Evolutionary conservation across 2,113 vertebrate species (phyloP).

Genomic region (Prinia subflava): DNA sequence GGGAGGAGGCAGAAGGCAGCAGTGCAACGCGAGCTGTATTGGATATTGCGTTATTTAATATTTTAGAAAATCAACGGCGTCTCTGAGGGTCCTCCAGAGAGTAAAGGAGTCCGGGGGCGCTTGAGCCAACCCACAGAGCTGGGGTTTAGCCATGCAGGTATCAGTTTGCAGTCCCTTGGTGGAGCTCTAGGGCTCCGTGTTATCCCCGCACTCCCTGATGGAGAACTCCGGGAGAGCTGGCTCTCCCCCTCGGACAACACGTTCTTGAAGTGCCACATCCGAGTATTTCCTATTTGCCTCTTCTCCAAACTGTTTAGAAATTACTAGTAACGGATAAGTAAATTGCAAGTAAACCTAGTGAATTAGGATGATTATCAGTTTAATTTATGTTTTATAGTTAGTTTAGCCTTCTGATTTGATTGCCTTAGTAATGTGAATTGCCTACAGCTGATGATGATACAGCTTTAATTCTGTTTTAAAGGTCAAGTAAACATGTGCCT

Average conservation of each 20-base stretch:
- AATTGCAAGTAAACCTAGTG: slow-evolving; percentile 74
- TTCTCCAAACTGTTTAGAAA: slow-evolving; percentile 54
- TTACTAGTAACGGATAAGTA: slow-evolving; percentile 69
- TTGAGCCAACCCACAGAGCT: background rate
- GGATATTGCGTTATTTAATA: background rate
- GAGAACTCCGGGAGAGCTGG: background rate
- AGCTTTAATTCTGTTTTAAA: slow-evolving; percentile 85
- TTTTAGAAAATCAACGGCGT: background rate
- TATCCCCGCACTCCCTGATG: background rate
- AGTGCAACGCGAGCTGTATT: background rate
- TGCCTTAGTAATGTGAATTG: slow-evolving; percentile 82
- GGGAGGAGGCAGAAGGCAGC: background rate
- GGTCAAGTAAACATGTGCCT: slow-evolving; percentile 82
- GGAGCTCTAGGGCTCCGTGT: background rate
- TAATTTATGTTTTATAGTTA: slow-evolving; percentile 84
- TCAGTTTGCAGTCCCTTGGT: background rate
- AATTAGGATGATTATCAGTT: slow-evolving; percentile 75
- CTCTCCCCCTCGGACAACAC: background rate
- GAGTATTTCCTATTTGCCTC: background rate
- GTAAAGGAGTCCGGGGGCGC: background rate
- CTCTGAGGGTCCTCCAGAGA: background rate
- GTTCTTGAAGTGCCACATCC: background rate
- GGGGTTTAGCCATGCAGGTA: background rate
- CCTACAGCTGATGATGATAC: slow-evolving; percentile 81
- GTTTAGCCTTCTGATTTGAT: slow-evolving; percentile 82